phyloP scores from a whole-genome alignment of 2,888 invertebrate species.

The Ctena decussata region DNA sequence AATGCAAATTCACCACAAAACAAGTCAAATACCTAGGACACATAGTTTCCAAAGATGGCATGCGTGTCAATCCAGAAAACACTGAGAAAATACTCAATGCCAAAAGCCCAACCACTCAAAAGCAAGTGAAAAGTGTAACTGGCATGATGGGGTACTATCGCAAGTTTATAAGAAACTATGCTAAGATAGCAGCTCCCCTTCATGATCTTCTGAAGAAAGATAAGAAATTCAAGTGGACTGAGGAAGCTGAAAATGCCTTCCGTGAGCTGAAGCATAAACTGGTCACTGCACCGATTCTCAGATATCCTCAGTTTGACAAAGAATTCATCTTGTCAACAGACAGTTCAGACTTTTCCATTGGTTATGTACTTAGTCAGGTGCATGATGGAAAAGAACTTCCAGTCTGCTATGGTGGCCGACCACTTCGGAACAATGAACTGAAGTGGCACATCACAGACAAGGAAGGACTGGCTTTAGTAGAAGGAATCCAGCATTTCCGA shows the following conservation, averaged over 20 bases:
- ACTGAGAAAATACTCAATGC: constrained; percentile 5
- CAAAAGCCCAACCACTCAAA: constrained; percentile 16
- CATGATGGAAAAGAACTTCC: constrained; percentile 33
- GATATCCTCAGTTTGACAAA: constrained; percentile 41
- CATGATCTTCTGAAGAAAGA: too few species aligned
- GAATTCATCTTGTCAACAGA: constrained; percentile 45
- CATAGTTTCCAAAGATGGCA: constrained; percentile 46
- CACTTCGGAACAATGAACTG: constrained; percentile 36
- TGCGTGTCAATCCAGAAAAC: constrained; percentile 33
- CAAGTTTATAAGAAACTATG: constrained; percentile 48
- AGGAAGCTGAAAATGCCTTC: constrained; percentile 32
- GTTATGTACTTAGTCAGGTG: constrained; percentile 50
- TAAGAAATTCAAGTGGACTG: constrained; percentile 41
- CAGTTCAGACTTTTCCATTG: constrained; percentile 35
- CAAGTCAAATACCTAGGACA: constrained; percentile 51
- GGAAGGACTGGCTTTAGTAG: constrained; percentile 60
- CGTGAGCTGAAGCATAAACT: constrained; percentile 21
- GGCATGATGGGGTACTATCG: constrained; percentile 43
- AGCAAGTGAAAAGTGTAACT: constrained; percentile 37
- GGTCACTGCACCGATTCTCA: constrained; percentile 37
- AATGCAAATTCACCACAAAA: constrained; percentile 45
- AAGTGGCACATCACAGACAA: constrained; percentile 55
- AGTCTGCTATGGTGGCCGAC: constrained; percentile 51
- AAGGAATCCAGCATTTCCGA: constrained; percentile 54
- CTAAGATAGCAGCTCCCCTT: constrained; percentile 46